Percentiles rank a stretch among this genome's conserved stretches.
These are phyloP conservation scores for Antitype chi DNA, from an alignment of 2,888 invertebrate species.

Conservation along the genomic window DNA sequence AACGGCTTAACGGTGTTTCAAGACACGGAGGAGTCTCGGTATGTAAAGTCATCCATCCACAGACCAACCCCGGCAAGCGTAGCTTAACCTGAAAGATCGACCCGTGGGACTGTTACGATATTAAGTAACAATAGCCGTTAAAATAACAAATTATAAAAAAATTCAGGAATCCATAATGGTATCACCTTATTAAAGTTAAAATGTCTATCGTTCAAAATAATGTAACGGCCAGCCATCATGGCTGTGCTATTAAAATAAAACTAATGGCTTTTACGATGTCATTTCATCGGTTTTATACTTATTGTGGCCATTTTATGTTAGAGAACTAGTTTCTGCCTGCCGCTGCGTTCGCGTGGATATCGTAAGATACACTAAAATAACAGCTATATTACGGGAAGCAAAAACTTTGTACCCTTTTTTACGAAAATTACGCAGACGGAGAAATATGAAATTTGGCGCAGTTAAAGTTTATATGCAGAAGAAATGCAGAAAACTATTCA, in stretches of 20 bases:
- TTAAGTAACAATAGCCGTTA: background rate
- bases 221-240: constrained; percentile 8
- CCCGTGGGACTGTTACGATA: background rate
- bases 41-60: too few relatives aligned
- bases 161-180: constrained; percentile 9
- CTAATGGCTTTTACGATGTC: constrained; percentile 49
- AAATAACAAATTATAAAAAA: constrained; percentile 17
- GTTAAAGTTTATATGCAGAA: too few relatives aligned
- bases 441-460: too few relatives aligned
- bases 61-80: too few relatives aligned
- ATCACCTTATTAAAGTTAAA: constrained; percentile 19
- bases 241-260: constrained; percentile 42
- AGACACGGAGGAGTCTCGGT: too few relatives aligned
- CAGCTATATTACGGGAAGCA: too few relatives aligned
- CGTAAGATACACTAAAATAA: background rate
- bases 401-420: too few relatives aligned
- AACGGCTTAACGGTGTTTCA: too few relatives aligned
- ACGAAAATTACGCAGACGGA: too few relatives aligned
- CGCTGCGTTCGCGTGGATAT: background rate
- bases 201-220: constrained; percentile 30
- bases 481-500: too few relatives aligned
- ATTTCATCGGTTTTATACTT: constrained; percentile 34
- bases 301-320: constrained; percentile 19
- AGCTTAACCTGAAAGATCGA: too few relatives aligned
- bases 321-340: background rate